Conservation (phyloP, 2,113 vertebrate genomes). For the Heterotilapia buettikoferi region DNA sequence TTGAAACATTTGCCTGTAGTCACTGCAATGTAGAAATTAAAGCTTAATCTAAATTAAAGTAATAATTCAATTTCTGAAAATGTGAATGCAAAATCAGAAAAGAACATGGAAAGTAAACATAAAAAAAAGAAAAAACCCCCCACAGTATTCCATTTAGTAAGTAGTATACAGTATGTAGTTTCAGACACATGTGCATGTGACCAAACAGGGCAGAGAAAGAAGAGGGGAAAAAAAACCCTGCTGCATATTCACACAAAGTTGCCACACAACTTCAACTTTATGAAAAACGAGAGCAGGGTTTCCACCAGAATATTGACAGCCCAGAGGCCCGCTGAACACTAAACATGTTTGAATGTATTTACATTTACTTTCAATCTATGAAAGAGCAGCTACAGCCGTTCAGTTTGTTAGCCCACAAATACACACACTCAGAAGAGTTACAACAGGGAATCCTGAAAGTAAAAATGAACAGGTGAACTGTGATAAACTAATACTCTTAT, state of each 20-base stretch:
- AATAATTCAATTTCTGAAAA: background rate
- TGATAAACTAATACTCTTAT: background rate
- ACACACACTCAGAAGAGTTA: background rate
- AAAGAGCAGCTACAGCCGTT: background rate
- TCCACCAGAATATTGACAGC: background rate
- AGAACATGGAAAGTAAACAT: background rate
- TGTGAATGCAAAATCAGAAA: background rate
- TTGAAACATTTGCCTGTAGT: background rate
- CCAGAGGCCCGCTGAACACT: background rate
- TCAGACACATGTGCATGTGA: slow-evolving; percentile 38
- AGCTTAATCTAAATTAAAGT: slow-evolving; percentile 5
- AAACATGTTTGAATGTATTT: background rate
- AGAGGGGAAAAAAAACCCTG: background rate
- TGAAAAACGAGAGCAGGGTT: slow-evolving; percentile 40
- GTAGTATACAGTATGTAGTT: slow-evolving; percentile 37
- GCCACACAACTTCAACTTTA: slow-evolving; percentile 46
- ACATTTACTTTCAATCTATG: background rate
- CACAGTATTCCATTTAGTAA: slow-evolving; percentile 26
- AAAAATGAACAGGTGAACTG: background rate
- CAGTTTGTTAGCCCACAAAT: background rate
- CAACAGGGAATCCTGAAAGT: background rate
- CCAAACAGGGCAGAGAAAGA: background rate
- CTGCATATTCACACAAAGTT: slow-evolving; percentile 66
- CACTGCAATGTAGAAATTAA: slow-evolving; percentile 2
- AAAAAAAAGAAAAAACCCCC: background rate